Base-by-base conservation (phyloP, 2,888 invertebrate species). In the Eupithecia pulchellata region DNA sequence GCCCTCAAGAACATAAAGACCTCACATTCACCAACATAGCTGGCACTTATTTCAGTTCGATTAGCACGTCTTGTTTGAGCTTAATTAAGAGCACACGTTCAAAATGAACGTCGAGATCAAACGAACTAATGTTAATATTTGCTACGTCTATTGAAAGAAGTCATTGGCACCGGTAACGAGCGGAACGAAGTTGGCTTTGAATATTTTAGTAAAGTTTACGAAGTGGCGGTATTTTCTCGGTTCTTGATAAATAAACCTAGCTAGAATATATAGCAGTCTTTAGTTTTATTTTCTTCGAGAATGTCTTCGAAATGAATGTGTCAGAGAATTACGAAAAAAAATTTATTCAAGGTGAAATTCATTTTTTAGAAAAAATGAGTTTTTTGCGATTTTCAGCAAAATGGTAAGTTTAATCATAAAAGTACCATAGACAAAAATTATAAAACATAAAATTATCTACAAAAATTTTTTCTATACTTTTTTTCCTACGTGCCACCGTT, bases 61-160 rank as follows among this genome's bases (percentile, higher is more conserved):
- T 90, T 87, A 85, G 86, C 89, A 83, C 87, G 86, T 86, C 88
- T 88, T 93, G 90, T 94, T 94, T 93, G 92, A 91, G 89, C 90
- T 92, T 93, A 93, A 94, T 94, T 94, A 94, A 89, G 85, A 84
- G 80, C 86, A 87, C 89, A 89, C 88, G 89, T 87, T 84, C 84
- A 80, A 89, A 92, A 90, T 91, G 91, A 91, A 81, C 92, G 86
- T 83, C 85, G 80, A 89, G 91, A 94, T 93, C 93, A 94, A 93
- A 93, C 91, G 82, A 77, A 79, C 77, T 81, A 83, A 80, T 85
- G 90, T 87, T 88, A 91, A 93, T 93, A 92, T 93, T 93, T 92
- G 87, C 87, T 66, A 77, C 80, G 82, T 88, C 83, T 89, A 91
- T 91, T 88, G 89, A 91, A 93, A 93, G 92, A 92, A 92, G 93